phyloP scores from a whole-genome alignment of 2,888 invertebrate species.

The Cerceris ruficornis region DNA sequence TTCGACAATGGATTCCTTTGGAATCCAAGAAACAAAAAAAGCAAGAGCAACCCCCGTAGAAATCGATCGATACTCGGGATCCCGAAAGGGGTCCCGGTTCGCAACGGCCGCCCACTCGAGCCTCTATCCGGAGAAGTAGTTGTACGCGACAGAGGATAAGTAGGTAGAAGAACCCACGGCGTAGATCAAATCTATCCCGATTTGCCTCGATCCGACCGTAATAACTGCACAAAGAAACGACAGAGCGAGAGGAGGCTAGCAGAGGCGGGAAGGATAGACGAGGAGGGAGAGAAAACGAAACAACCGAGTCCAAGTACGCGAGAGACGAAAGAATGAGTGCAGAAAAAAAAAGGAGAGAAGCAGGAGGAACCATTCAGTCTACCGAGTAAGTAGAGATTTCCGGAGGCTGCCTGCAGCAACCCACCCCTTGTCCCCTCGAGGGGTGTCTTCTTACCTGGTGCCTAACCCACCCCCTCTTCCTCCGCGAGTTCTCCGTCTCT shows the following conservation, averaged over 20 bases:
- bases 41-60: conserved; percentile 19
- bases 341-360: conserved; percentile 18
- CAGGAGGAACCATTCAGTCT: conserved; percentile 73
- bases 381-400: conserved; percentile 80
- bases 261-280: conserved; percentile 6
- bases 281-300: conserved; percentile 16
- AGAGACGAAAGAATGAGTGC: conserved; percentile 13
- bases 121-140: conserved; percentile 5
- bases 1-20: conserved; percentile 42
- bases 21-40: conserved; percentile 46
- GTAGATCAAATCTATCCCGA: conserved; percentile 75
- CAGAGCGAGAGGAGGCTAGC: conserved; percentile 39
- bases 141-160: conserved; percentile 38
- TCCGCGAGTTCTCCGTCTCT: conserved; percentile 52
- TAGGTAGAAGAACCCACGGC: conserved; percentile 36
- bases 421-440: conserved; percentile 35
- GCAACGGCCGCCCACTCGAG: conserved; percentile 27
- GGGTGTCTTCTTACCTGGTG: conserved; percentile 78
- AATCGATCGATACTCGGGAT: conserved; percentile 46
- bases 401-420: conserved; percentile 68
- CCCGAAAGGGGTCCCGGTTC: conserved; percentile 31
- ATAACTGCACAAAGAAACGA: conserved; percentile 63
- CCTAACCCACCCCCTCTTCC: conserved; percentile 52
- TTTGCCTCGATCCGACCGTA: conserved; percentile 71
- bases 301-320: conserved; percentile 22